Evolutionary conservation across 2,888 invertebrate genomes (phyloP).

Genomic region (Ischnura elegans): DNA sequence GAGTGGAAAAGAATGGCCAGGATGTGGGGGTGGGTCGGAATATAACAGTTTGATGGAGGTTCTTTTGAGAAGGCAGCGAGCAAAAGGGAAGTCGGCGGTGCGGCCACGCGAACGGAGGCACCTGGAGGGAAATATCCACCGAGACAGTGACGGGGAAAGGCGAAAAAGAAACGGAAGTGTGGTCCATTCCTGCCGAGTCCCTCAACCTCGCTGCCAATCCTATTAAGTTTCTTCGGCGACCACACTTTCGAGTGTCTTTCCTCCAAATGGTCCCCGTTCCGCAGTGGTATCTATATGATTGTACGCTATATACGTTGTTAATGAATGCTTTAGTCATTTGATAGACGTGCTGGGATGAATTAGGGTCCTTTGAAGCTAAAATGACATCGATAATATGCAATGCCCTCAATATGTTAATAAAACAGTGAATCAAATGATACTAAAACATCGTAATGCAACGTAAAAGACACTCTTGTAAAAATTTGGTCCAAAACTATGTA

Average conservation of each 20-base stretch:
- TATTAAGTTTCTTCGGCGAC: background rate
- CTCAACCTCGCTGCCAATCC: background rate
- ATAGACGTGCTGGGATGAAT: too few species aligned
- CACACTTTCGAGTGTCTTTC: background rate
- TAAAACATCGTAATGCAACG: too few species aligned
- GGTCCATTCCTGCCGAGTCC: slow-evolving; percentile 7
- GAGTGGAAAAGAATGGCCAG: background rate
- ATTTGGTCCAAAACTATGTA: too few species aligned
- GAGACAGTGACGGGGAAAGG: slow-evolving; percentile 21
- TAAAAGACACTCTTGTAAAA: too few species aligned
- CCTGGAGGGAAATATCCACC: background rate
- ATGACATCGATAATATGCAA: too few species aligned
- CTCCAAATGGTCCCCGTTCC: background rate
- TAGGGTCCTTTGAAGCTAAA: too few species aligned
- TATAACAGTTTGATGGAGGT: background rate
- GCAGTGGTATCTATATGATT: too few species aligned
- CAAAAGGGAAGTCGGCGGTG: background rate
- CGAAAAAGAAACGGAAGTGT: slow-evolving; percentile 53
- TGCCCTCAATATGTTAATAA: too few species aligned
- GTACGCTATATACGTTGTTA: too few species aligned
- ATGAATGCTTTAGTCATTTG: too few species aligned
- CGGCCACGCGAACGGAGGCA: background rate
- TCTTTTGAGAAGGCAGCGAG: background rate
- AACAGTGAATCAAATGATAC: too few species aligned
- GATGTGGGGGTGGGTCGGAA: background rate